Evolutionary conservation across 1,140 invertebrate species (phyloP).

Genomic region (Anoplolepis gracilipes): DNA sequence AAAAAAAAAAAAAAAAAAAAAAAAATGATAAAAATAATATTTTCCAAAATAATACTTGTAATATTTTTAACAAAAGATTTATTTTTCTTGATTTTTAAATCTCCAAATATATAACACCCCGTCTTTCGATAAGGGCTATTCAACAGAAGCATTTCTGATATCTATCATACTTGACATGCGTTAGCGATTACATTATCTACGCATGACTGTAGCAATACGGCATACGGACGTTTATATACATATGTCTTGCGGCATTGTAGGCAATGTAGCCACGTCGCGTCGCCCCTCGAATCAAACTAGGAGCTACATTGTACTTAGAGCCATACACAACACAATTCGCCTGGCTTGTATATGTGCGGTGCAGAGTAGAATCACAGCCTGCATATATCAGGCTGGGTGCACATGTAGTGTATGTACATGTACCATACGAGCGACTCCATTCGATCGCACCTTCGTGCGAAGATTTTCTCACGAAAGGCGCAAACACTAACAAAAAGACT

Average conservation of each 20-base stretch:
- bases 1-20: not conserved
- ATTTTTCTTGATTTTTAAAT: not conserved
- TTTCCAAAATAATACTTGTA: not conserved
- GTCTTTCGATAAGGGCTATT: not conserved
- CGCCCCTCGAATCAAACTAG: slow-evolving; percentile 50
- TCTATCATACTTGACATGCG: not conserved
- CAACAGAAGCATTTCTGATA: not conserved
- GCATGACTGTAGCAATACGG: slow-evolving; percentile 10
- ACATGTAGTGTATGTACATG: too few species aligned
- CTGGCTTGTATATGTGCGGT: not conserved
- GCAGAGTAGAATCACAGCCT: slow-evolving; percentile 26
- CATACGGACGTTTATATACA: slow-evolving; percentile 38
- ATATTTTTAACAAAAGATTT: not conserved
- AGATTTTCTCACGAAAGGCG: not conserved
- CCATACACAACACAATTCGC: slow-evolving; percentile 28
- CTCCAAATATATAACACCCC: too few species aligned
- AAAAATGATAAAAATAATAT: not conserved
- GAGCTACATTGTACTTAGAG: slow-evolving; percentile 53
- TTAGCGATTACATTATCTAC: slow-evolving; percentile 34
- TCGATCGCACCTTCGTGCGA: slow-evolving; percentile 6
- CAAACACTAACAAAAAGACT: slow-evolving; percentile 2
- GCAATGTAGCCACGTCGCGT: slow-evolving; percentile 31
- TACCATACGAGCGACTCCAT: slow-evolving; percentile 3
- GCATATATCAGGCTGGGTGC: slow-evolving; percentile 33
- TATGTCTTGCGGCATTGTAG: slow-evolving; percentile 35